Conservation (phyloP, 2,797 vertebrate species). For the Prunella strophiata region DNA sequence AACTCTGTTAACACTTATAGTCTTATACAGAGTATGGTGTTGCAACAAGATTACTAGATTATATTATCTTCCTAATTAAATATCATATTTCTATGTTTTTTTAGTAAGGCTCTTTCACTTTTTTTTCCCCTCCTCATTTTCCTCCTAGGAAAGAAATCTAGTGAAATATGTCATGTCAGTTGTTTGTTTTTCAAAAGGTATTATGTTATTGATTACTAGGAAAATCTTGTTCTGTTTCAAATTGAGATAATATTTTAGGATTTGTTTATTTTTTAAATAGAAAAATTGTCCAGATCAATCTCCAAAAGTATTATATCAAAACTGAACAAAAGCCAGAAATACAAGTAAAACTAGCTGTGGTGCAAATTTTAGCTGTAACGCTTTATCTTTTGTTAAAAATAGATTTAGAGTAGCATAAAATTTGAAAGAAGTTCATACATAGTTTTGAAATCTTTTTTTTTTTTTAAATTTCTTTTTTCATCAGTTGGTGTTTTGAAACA, state of each 20-base stretch:
- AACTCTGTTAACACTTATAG: neutral
- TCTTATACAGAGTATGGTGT: neutral
- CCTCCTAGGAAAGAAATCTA: neutral
- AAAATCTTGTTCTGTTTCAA: neutral
- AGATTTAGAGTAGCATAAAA: neutral
- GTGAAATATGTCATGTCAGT: neutral
- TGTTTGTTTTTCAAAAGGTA: neutral
- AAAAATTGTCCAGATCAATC: neutral
- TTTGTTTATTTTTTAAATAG: neutral
- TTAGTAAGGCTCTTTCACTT: neutral
- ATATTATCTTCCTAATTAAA: neutral
- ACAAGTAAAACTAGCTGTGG: neutral
- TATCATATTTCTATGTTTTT: neutral
- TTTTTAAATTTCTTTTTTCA: neutral
- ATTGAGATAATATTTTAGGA: neutral
- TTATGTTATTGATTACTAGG: neutral
- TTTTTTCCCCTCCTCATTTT: neutral
- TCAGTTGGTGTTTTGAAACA: conserved; percentile 56
- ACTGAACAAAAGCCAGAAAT: neutral
- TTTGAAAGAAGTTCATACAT: neutral
- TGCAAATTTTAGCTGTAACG: neutral
- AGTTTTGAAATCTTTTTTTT: neutral
- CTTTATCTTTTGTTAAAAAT: neutral
- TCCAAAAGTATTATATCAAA: neutral
- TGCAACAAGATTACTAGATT: neutral